A percentile compares a stretch with the other conserved stretches of the same genome.
Evolutionary conservation across 2,113 vertebrate genomes (phyloP).

Genomic region (Nerophis ophidion): DNA sequence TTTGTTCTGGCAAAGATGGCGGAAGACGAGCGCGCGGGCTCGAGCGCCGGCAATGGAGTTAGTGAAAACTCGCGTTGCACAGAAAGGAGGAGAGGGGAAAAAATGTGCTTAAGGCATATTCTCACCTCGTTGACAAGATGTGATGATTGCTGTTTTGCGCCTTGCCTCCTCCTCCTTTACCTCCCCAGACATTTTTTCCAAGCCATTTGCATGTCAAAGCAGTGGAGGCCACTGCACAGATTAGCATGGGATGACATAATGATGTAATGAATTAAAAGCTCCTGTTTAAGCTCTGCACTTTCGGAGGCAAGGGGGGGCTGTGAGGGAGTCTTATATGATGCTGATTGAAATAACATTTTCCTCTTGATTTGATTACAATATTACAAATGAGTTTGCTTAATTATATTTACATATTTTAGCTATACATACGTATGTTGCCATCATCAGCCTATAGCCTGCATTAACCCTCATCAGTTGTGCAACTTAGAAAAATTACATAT

Average conservation of each 20-base stretch:
- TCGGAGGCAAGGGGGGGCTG: slow-evolving; percentile 24
- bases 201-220: slow-evolving; percentile 93
- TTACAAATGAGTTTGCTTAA: slow-evolving; percentile 28
- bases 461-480: slow-evolving; percentile 1
- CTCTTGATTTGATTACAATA: slow-evolving; percentile 39
- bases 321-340: slow-evolving; percentile 11
- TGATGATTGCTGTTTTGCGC: slow-evolving; percentile 82
- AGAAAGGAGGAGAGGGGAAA: slow-evolving; percentile 28
- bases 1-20: slow-evolving; percentile 69
- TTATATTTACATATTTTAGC: slow-evolving; percentile 36
- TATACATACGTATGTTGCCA: slow-evolving; percentile 1
- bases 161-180: slow-evolving; percentile 65
- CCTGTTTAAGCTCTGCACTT: slow-evolving; percentile 71
- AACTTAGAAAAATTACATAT: background rate
- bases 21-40: slow-evolving; percentile 45
- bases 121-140: slow-evolving; percentile 81
- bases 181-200: slow-evolving; percentile 71
- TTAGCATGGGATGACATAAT: slow-evolving; percentile 91
- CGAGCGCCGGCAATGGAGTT: slow-evolving; percentile 35
- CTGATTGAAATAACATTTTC: slow-evolving; percentile 48
- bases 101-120: slow-evolving; percentile 69
- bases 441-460: background rate
- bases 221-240: slow-evolving; percentile 81
- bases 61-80: slow-evolving; percentile 57
- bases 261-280: slow-evolving; percentile 92